A percentile compares a stretch with the other conserved stretches of the same genome.
These are phyloP conservation scores for Mus spretus DNA, from an alignment of 2,797 vertebrate species.

Conservation along the genomic window DNA sequence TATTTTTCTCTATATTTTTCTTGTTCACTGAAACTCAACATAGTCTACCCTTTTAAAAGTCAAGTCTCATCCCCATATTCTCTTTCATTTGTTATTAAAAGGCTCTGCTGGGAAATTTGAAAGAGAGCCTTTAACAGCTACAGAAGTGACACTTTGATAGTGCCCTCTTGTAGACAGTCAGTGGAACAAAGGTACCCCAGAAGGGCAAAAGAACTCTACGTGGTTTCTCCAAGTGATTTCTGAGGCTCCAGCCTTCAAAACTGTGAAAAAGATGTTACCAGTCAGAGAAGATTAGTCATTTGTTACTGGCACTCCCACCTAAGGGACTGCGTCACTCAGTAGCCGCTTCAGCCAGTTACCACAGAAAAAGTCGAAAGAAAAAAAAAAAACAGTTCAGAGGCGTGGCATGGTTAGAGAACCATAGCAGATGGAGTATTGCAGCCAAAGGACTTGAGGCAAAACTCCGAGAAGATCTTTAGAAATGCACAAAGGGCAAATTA, in stretches of 20 bases:
- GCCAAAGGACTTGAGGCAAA: not conserved
- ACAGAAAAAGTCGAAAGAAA: not conserved
- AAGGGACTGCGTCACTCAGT: not conserved
- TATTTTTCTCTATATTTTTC: not conserved
- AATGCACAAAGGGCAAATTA: not conserved
- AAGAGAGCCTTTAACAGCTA: not conserved
- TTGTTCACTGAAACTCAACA: not conserved
- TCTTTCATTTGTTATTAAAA: not conserved
- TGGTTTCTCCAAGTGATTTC: not conserved
- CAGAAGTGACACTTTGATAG: not conserved
- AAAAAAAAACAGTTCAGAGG: not conserved
- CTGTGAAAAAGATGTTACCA: not conserved
- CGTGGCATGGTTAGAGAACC: not conserved
- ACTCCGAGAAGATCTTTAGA: not conserved
- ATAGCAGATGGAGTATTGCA: not conserved
- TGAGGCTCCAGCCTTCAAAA: not conserved
- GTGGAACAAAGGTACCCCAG: not conserved
- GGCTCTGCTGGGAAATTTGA: not conserved
- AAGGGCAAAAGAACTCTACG: not conserved
- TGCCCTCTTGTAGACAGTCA: not conserved
- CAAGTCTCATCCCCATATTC: not conserved
- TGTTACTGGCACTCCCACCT: not conserved
- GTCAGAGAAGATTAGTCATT: not conserved
- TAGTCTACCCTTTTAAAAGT: not conserved
- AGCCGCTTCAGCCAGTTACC: not conserved